Percentiles rank a stretch among this genome's conserved stretches.
Evolutionary conservation across 64 coral and sea anemone genomes (phyloP).

Genomic region (Porites lutea): DNA sequence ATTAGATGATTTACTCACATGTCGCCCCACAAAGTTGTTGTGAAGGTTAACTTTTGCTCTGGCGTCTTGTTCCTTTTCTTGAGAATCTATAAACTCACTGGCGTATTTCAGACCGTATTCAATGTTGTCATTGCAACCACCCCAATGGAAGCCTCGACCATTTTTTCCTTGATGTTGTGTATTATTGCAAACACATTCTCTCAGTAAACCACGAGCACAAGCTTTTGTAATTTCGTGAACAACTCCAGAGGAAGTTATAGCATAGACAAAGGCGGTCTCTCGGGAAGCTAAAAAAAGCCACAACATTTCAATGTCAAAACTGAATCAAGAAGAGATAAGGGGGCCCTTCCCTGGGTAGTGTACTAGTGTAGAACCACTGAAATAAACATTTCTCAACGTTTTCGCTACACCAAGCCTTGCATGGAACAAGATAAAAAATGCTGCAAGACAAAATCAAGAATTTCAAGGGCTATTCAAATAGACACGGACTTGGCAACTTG

Average conservation of each 20-base stretch:
- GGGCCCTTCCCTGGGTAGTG: no score
- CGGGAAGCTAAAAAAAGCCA: constrained; percentile 61
- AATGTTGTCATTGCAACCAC: constrained; percentile 91
- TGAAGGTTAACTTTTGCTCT: constrained; percentile 94
- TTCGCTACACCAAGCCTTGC: no score
- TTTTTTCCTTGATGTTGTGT: constrained; percentile 12
- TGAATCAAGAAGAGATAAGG: background rate
- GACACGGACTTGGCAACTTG: no score
- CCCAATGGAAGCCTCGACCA: constrained; percentile 77
- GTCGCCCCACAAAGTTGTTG: constrained; percentile 89
- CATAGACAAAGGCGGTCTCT: constrained; percentile 93
- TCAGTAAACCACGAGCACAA: constrained; percentile 80
- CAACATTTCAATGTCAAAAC: background rate
- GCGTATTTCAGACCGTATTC: constrained; percentile 76
- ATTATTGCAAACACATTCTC: constrained; percentile 66
- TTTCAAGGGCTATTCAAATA: no score
- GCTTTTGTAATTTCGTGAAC: constrained; percentile 90
- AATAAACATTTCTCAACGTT: no score
- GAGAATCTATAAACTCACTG: constrained; percentile 87
- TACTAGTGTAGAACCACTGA: no score
- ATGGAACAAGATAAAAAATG: no score
- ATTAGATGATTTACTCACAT: constrained; percentile 62
- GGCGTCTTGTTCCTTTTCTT: constrained; percentile 79
- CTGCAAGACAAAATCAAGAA: no score
- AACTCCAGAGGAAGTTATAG: constrained; percentile 85